Evolutionary conservation across 2,113 vertebrate species (phyloP), one percentile per base, ranked within the genome.

Genomic region (Grammomys surdaster): DNA sequence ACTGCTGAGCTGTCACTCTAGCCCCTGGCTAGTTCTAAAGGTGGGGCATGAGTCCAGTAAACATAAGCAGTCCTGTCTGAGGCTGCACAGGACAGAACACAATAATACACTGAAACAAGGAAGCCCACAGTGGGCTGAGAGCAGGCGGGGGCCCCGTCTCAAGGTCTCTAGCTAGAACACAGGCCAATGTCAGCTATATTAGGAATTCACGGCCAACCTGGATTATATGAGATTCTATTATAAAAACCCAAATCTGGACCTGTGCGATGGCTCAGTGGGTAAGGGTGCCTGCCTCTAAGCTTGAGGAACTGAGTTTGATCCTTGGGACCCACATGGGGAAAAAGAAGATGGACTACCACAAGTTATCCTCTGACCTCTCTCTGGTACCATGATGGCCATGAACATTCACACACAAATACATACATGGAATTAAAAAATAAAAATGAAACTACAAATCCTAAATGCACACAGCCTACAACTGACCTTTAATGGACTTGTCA

Each of bases 401-500:
- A 5, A 65, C 28, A 86, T 9, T 65, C 40, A 86, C 60, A 86
- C 60, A 67, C 82, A 67, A 48, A 88, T 67, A 33, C 5, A 48
- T 51, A 51, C 31, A 60, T 36, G 43, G 43, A n/a, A 36, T 51
- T 36, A 33, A 73, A 72, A 56, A 26, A 40, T 58, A 40, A 56
- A 72, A 81, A 26, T 24, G 26, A 84, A 75, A 31, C 54, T 36
- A 46, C 43, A 69, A 87, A 43, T 26, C 43, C 63, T 24, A 88
- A n/a, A 48, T 7, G 16, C 48, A 70, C 48, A 28, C 46, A 65
- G 28, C 67, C 28, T 40, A 8, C 11, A 69, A 93, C 97, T 0
- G 88, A 99, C 99, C 99, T 99, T 99, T 99, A 95, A 99, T 97
- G 20, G 99, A 99, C 96, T 99, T 99, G 92, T 99, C 99, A 93